Percentiles rank a stretch among this genome's conserved stretches.
These are phyloP conservation scores for Rhinogobius similis DNA, from an alignment of 2,113 vertebrate species.

Conservation along the genomic window DNA sequence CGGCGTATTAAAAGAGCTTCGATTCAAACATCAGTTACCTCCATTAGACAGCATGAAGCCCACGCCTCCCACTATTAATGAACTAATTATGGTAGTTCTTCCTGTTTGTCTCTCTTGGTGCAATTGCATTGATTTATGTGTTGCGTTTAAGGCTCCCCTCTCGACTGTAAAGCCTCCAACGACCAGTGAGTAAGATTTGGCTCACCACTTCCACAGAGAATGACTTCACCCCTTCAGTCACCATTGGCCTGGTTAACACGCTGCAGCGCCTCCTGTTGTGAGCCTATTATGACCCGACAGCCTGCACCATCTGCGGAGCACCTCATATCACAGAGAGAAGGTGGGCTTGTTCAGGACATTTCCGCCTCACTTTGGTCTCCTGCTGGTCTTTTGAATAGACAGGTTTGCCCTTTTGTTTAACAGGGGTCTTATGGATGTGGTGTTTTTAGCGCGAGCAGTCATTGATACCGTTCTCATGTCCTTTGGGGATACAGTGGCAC, in stretches of 20 bases:
- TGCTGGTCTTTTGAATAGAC: constrained; percentile 20
- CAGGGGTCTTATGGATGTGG: neutral
- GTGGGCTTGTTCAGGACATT: constrained; percentile 26
- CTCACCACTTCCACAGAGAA: constrained; percentile 17
- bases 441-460: constrained; percentile 13
- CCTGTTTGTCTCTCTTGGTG: constrained; percentile 1
- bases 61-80: constrained; percentile 32
- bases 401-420: constrained; percentile 43
- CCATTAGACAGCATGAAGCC: constrained; percentile 47
- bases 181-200: constrained; percentile 23
- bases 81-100: constrained; percentile 37
- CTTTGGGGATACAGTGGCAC: constrained; percentile 20
- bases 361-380: constrained; percentile 37
- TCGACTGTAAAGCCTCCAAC: neutral
- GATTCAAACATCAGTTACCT: constrained; percentile 51
- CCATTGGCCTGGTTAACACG: constrained; percentile 29
- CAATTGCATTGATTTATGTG: constrained; percentile 35
- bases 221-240: constrained; percentile 4
- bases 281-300: constrained; percentile 26
- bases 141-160: constrained; percentile 26
- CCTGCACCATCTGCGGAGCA: constrained; percentile 51
- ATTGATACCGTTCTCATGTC: constrained; percentile 36
- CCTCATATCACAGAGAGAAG: constrained; percentile 15
- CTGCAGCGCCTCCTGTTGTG: constrained; percentile 39
- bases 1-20: constrained; percentile 1